Evolutionary conservation across 2,888 invertebrate species (phyloP).

Genomic region (Hydrotaea cyrtoneurina): DNA sequence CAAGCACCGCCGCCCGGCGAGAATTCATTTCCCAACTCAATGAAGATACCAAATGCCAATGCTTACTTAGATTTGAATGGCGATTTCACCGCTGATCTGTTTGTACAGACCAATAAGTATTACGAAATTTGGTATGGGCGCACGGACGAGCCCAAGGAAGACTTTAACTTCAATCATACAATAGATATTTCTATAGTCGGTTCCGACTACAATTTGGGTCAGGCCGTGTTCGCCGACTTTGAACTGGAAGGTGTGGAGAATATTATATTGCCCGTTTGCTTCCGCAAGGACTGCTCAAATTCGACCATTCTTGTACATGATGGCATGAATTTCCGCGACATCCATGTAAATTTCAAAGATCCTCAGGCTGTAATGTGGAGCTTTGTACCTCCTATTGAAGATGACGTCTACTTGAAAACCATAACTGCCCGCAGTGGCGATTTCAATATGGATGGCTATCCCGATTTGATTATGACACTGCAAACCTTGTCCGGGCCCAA

Average conservation of each 20-base stretch:
- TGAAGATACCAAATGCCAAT: slow-evolving; percentile 90
- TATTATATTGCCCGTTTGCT: slow-evolving; percentile 92
- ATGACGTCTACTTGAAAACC: slow-evolving; percentile 85
- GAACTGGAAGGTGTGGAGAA: slow-evolving; percentile 91
- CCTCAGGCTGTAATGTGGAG: slow-evolving; percentile 85
- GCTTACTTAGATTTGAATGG: slow-evolving; percentile 93
- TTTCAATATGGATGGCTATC: slow-evolving; percentile 97
- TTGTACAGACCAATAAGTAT: slow-evolving; percentile 86
- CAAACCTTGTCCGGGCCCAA: slow-evolving; percentile 73
- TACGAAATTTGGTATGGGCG: slow-evolving; percentile 90
- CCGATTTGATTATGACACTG: slow-evolving; percentile 92
- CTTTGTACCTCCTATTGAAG: slow-evolving; percentile 83
- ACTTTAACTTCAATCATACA: slow-evolving; percentile 83
- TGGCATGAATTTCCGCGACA: slow-evolving; percentile 85
- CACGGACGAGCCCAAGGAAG: slow-evolving; percentile 77
- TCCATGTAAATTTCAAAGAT: slow-evolving; percentile 88
- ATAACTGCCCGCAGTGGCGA: slow-evolving; percentile 94
- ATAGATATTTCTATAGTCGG: slow-evolving; percentile 83
- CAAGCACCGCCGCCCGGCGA: slow-evolving; percentile 74
- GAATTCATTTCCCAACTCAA: slow-evolving; percentile 78
- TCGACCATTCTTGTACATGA: slow-evolving; percentile 84
- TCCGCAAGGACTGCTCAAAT: slow-evolving; percentile 85
- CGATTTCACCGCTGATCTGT: slow-evolving; percentile 91
- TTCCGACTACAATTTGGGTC: slow-evolving; percentile 85
- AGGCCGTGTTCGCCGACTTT: slow-evolving; percentile 92